Evolutionary conservation across 2,888 invertebrate species (phyloP).

Genomic region (Tineola bisselliella): DNA sequence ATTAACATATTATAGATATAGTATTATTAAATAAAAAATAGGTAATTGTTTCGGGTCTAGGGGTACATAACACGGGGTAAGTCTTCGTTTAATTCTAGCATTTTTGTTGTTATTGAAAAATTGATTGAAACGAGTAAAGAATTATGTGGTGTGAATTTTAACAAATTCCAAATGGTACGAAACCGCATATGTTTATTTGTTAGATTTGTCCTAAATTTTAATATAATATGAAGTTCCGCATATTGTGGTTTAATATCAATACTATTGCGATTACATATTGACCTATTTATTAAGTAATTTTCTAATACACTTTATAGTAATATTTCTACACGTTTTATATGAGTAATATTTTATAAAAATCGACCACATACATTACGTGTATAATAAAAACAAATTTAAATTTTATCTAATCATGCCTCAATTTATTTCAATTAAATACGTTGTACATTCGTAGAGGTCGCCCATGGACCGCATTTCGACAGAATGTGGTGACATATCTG

Average conservation of each 20-base stretch:
- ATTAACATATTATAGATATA: no score
- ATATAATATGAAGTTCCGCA: background rate
- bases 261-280: background rate
- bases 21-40: no score
- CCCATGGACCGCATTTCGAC: no score
- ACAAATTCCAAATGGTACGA: background rate
- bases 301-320: background rate
- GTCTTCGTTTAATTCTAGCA: no score
- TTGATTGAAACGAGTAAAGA: background rate
- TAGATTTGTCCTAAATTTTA: background rate
- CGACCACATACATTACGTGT: background rate
- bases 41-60: no score
- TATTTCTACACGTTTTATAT: background rate
- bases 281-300: background rate
- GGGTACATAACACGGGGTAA: no score
- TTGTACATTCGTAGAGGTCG: no score
- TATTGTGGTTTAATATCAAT: background rate
- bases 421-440: no score
- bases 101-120: no score
- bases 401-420: no score
- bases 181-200: background rate
- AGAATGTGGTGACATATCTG: no score
- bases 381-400: background rate
- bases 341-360: background rate
- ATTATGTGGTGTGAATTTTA: background rate